phyloP scores from a whole-genome alignment of 1,140 invertebrate genomes.

The Drosophila albomicans region DNA sequence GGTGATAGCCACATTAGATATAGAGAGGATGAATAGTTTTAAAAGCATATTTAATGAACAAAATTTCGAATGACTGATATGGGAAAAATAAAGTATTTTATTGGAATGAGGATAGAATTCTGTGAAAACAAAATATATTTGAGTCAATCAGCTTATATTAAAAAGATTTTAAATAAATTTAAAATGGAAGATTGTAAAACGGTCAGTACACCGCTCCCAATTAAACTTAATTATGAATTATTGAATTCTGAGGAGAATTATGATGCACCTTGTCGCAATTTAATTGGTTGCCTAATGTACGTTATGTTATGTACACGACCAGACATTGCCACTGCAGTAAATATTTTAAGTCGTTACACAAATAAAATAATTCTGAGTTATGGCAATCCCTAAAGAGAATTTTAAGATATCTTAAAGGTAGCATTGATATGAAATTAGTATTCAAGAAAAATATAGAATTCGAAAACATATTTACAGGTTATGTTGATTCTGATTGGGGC shows the following conservation, averaged over 20 bases:
- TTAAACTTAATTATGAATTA: neutral
- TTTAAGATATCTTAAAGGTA: too few relatives aligned
- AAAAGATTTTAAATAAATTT: neutral
- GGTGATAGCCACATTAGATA: constrained; percentile 33
- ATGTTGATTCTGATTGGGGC: too few relatives aligned
- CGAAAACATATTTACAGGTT: too few relatives aligned
- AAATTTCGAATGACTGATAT: constrained; percentile 47
- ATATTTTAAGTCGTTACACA: constrained; percentile 25
- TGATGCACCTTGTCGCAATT: neutral
- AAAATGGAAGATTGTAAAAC: neutral
- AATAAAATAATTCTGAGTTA: too few relatives aligned
- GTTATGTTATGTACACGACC: constrained; percentile 24
- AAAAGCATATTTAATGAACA: constrained; percentile 59
- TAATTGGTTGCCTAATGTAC: neutral
- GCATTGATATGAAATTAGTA: too few relatives aligned
- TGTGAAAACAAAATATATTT: constrained; percentile 35
- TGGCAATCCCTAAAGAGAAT: too few relatives aligned
- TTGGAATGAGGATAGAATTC: constrained; percentile 52
- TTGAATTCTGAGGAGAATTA: neutral
- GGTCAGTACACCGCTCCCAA: neutral
- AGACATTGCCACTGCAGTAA: constrained; percentile 22
- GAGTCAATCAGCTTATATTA: constrained; percentile 29
- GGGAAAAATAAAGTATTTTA: constrained; percentile 55
- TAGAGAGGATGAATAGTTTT: constrained; percentile 9
- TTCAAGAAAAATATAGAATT: too few relatives aligned